These are phyloP conservation scores for Siphlonurus alternatus DNA, from an alignment of 2,888 invertebrate genomes.

Conservation along the genomic window DNA sequence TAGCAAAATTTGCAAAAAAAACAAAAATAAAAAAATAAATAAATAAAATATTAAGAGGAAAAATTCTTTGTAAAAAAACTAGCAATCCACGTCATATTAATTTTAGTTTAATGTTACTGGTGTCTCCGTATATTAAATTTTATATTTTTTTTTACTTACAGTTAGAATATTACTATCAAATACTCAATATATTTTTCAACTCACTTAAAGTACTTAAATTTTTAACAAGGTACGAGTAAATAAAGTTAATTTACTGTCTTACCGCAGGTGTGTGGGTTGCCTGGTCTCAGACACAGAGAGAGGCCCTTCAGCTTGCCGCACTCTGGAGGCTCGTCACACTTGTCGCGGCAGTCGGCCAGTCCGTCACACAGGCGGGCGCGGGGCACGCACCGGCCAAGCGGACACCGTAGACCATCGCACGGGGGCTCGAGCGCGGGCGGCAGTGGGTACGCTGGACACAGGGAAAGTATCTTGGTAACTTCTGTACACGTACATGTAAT, in stretches of 20 bases:
- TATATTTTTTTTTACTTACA: too few relatives aligned
- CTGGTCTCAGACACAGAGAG: not conserved
- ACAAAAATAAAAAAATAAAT: too few relatives aligned
- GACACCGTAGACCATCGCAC: conserved; percentile 48
- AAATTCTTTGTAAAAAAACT: too few relatives aligned
- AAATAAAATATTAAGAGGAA: too few relatives aligned
- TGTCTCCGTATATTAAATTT: too few relatives aligned
- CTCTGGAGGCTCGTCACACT: conserved; percentile 39
- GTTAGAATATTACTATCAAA: too few relatives aligned
- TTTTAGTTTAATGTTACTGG: too few relatives aligned
- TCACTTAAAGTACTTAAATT: not conserved
- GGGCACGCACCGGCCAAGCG: conserved; percentile 47
- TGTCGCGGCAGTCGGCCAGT: conserved; percentile 47
- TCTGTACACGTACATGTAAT: not conserved
- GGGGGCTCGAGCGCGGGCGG: conserved; percentile 16
- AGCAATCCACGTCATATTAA: too few relatives aligned
- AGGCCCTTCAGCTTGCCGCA: not conserved
- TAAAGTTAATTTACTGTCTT: not conserved
- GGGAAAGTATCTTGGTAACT: not conserved
- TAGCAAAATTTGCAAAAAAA: too few relatives aligned
- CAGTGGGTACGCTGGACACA: conserved; percentile 9
- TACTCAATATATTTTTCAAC: too few relatives aligned
- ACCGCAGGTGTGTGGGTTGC: conserved; percentile 6
- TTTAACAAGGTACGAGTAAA: not conserved
- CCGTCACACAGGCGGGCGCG: conserved; percentile 46